phyloP scores from a whole-genome alignment of 2,797 vertebrate species.

The Saguinus oedipus region DNA sequence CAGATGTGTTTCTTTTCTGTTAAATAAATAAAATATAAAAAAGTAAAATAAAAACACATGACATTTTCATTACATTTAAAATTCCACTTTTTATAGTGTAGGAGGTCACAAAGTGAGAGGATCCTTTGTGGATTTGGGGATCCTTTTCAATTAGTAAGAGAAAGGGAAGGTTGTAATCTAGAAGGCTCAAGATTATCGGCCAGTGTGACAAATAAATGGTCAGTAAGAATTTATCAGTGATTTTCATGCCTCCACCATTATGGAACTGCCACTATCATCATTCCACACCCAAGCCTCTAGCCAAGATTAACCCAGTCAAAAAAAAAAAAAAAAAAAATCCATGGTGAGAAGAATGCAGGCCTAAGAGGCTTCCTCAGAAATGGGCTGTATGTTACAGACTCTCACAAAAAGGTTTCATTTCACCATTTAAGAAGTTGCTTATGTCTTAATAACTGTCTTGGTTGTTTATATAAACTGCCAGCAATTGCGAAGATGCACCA shows the following conservation, averaged over 20 bases:
- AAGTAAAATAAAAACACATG: conserved; percentile 14
- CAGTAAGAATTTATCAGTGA: neutral
- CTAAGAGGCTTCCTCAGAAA: neutral
- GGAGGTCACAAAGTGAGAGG: conserved; percentile 48
- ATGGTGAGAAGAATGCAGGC: neutral
- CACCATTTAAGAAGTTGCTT: neutral
- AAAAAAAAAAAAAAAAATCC: neutral
- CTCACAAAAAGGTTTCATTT: neutral
- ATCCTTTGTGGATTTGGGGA: neutral
- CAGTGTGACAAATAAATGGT: neutral
- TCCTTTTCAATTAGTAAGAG: conserved; percentile 24
- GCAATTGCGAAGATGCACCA: neutral
- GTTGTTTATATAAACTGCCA: neutral
- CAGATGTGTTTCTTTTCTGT: neutral
- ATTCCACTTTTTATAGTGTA: conserved; percentile 14
- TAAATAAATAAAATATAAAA: conserved; percentile 27
- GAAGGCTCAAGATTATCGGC: neutral
- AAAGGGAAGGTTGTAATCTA: neutral
- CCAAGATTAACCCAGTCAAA: neutral
- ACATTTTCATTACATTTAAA: conserved; percentile 45
- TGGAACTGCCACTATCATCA: neutral
- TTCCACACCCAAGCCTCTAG: neutral
- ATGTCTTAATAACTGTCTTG: neutral
- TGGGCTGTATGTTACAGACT: neutral
- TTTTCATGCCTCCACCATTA: neutral